Conservation (phyloP, 2,888 invertebrate species). For the Polydrusus cervinus region DNA sequence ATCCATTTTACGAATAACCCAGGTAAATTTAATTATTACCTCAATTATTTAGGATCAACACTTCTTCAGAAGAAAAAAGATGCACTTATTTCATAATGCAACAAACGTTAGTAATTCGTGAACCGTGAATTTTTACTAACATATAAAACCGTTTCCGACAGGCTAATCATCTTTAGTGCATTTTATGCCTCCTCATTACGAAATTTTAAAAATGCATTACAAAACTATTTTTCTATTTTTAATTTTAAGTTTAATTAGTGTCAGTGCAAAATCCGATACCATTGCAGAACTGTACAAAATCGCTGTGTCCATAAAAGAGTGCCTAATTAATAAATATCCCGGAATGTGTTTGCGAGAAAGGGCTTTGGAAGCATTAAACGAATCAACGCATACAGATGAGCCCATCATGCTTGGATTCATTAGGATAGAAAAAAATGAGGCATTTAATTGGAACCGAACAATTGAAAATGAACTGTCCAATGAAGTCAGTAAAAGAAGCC, state of each 20-base stretch:
- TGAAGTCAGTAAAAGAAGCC: conserved; percentile 73
- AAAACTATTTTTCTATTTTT: conserved; percentile 32
- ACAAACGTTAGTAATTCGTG: conserved; percentile 57
- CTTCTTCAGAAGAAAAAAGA: conserved; percentile 35
- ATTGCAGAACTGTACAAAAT: conserved; percentile 57
- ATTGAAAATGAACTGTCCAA: conserved; percentile 73
- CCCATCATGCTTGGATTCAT: conserved; percentile 66
- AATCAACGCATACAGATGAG: conserved; percentile 68
- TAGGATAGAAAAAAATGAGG: conserved; percentile 67
- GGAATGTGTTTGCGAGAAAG: conserved; percentile 71
- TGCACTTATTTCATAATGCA: conserved; percentile 22
- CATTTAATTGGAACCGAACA: conserved; percentile 62
- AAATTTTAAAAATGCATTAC: conserved; percentile 51
- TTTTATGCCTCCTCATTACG: conserved; percentile 22
- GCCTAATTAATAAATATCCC: conserved; percentile 65
- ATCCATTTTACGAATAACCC: neutral
- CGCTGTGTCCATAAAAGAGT: conserved; percentile 63
- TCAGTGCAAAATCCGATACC: conserved; percentile 48
- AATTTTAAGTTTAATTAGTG: conserved; percentile 6
- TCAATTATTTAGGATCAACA: conserved; percentile 14
- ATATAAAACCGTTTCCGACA: conserved; percentile 61
- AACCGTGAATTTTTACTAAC: conserved; percentile 58
- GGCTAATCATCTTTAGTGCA: conserved; percentile 54
- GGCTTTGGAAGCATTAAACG: conserved; percentile 69
- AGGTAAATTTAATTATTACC: neutral